Percentiles rank a stretch among this genome's conserved stretches.
phyloP scores from a whole-genome alignment of 2,797 vertebrate species.

The Falco naumanni region DNA sequence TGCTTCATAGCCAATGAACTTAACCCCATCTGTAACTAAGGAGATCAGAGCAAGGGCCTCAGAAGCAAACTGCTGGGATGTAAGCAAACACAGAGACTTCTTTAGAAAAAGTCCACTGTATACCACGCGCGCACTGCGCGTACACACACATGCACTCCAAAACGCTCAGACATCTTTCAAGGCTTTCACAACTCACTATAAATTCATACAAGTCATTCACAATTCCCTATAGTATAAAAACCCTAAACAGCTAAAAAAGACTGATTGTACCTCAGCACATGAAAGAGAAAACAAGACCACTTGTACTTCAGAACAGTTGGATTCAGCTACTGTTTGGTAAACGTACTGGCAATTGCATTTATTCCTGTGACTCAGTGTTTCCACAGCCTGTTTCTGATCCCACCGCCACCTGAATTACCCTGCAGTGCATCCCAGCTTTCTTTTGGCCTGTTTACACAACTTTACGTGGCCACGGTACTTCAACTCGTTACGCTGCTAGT shows the following conservation, averaged over 20 bases:
- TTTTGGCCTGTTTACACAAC: background rate
- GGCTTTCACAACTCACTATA: background rate
- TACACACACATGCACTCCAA: background rate
- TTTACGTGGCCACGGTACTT: background rate
- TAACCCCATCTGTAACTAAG: background rate
- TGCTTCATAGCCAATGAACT: background rate
- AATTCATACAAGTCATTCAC: background rate
- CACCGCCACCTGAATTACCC: background rate
- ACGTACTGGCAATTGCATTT: fast-evolving
- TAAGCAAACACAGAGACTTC: background rate
- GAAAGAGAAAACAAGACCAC: background rate
- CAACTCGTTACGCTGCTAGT: background rate
- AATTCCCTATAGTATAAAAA: background rate
- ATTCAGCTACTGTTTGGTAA: background rate
- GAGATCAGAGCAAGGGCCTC: background rate
- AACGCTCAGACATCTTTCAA: background rate
- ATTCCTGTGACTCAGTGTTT: background rate
- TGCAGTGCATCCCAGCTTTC: background rate
- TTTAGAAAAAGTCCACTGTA: background rate
- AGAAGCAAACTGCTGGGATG: background rate
- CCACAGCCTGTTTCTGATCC: background rate
- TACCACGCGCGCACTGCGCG: background rate
- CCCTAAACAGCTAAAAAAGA: background rate
- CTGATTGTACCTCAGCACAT: background rate
- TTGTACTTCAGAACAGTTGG: background rate